These are phyloP conservation scores for Onychomys torridus DNA, from an alignment of 2,797 vertebrate species.

Conservation along the genomic window DNA sequence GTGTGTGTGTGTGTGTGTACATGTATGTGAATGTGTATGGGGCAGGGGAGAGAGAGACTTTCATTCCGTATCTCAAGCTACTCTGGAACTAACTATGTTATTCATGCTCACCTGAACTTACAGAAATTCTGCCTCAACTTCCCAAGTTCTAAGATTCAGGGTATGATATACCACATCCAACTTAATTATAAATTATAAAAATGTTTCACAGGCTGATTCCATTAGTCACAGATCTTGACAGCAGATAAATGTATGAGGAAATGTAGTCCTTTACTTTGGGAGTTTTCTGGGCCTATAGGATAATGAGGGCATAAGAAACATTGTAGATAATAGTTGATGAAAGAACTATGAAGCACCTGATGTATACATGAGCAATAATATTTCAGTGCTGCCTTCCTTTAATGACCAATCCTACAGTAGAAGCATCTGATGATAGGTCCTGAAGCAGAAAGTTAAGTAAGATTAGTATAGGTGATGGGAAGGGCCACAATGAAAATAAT, in stretches of 20 bases:
- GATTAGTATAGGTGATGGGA: neutral
- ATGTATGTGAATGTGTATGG: neutral
- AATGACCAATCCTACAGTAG: neutral
- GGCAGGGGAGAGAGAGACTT: neutral
- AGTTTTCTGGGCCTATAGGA: neutral
- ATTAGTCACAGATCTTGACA: neutral
- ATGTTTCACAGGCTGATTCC: neutral
- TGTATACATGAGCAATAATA: neutral
- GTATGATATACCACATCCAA: neutral
- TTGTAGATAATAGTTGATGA: neutral
- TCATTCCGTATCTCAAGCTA: neutral
- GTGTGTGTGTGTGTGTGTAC: neutral
- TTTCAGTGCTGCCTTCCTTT: neutral
- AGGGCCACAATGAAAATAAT: neutral
- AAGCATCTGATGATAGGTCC: neutral
- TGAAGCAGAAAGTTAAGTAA: neutral
- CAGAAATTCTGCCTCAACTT: neutral
- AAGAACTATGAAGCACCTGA: neutral
- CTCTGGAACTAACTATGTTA: neutral
- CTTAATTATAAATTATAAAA: neutral
- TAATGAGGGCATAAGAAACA: neutral
- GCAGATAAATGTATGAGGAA: neutral
- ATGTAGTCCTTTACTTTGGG: neutral
- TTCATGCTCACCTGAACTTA: neutral
- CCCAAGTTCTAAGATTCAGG: too few relatives aligned